These are phyloP conservation scores for Rallus limicola DNA, from an alignment of 2,113 vertebrate genomes.

Conservation along the genomic window DNA sequence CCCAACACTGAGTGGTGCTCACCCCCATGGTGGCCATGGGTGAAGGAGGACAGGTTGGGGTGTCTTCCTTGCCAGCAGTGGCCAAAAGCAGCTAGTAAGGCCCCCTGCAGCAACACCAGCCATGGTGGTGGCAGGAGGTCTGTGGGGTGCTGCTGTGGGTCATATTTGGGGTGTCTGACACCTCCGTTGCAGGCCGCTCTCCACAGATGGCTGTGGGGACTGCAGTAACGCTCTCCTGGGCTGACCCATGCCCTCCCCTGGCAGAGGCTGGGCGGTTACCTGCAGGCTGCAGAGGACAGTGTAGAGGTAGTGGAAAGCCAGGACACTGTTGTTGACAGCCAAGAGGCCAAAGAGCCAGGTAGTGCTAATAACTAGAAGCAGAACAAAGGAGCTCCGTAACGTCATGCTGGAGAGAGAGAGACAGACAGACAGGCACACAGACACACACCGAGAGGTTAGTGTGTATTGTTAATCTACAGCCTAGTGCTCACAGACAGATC, in stretches of 20 bases:
- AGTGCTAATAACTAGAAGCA: conserved; percentile 92
- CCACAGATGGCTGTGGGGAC: neutral
- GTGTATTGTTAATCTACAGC: conserved; percentile 15
- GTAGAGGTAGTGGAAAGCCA: conserved; percentile 98
- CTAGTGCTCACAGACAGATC: conserved; percentile 11
- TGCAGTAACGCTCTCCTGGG: neutral
- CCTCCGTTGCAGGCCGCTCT: neutral
- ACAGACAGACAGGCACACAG: conserved; percentile 57
- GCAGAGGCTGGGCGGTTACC: conserved; percentile 73
- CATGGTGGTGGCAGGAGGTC: neutral
- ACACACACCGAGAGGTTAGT: conserved; percentile 40
- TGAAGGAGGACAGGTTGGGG: neutral
- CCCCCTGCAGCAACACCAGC: neutral
- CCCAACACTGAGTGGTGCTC: neutral
- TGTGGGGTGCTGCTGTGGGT: neutral
- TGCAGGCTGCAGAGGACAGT: conserved; percentile 92
- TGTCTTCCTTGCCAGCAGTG: neutral
- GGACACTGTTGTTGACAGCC: conserved; percentile 97
- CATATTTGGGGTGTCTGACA: neutral
- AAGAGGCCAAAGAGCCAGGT: conserved; percentile 98
- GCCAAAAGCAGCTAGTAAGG: neutral
- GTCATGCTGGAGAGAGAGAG: conserved; percentile 82
- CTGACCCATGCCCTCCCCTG: neutral
- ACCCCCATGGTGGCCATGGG: neutral
- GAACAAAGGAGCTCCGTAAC: conserved; percentile 92